A percentile compares a stretch with the other conserved stretches of the same genome.
Evolutionary conservation across 2,888 invertebrate genomes (phyloP).

Genomic region (Alloscopus bannaensis): DNA sequence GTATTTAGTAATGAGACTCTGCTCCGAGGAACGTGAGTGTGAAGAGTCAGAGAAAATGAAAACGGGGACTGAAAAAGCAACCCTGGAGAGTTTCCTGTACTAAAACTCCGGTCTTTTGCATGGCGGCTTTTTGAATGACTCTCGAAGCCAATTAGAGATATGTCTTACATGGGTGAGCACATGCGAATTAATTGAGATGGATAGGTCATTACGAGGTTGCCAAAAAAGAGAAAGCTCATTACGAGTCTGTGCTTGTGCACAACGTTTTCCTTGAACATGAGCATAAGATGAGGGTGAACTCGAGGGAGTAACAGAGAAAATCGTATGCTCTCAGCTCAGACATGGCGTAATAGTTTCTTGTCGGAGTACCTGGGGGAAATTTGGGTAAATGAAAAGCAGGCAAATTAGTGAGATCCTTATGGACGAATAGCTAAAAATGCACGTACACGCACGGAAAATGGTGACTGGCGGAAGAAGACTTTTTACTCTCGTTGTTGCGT

Average conservation of each 20-base stretch:
- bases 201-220: constrained; percentile 60
- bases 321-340: too few relatives aligned
- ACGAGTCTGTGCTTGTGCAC: too few relatives aligned
- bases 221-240: constrained; percentile 32
- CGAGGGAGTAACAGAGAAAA: too few relatives aligned
- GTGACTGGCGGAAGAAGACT: too few relatives aligned
- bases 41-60: constrained; percentile 9
- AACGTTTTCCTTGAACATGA: too few relatives aligned
- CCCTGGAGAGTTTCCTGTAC: constrained; percentile 10
- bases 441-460: constrained; percentile 24
- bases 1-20: background rate
- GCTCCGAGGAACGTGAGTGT: background rate
- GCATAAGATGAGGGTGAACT: too few relatives aligned
- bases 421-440: constrained; percentile 7
- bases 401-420: constrained; percentile 44
- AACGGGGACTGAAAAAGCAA: constrained; percentile 28
- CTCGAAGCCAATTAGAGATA: constrained; percentile 61
- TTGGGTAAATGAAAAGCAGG: constrained; percentile 57
- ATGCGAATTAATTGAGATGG: constrained; percentile 63
- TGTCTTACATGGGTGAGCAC: constrained; percentile 62
- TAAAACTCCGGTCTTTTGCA: background rate
- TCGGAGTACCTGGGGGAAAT: constrained; percentile 61
- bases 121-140: constrained; percentile 32
- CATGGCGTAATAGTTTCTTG: too few relatives aligned
- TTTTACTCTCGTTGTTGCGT: too few relatives aligned